Evolutionary conservation across 2,888 invertebrate species (phyloP).

Genomic region (Ornithoptera priamus): DNA sequence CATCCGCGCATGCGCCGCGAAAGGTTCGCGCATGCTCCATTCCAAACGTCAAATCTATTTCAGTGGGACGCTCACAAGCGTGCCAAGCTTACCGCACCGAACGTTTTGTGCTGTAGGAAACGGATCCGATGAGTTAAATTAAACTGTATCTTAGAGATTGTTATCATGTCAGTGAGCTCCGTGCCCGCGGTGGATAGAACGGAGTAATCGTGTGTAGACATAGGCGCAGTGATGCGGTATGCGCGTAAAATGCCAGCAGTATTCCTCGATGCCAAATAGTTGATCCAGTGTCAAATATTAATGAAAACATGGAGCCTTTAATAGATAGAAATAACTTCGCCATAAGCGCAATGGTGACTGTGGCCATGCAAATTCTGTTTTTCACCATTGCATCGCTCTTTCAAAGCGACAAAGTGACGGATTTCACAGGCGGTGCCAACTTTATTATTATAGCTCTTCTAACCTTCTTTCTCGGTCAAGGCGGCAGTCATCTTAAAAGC

Average conservation of each 20-base stretch:
- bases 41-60: constrained; percentile 71
- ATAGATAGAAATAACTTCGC: constrained; percentile 92
- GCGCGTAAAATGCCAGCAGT: constrained; percentile 48
- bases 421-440: constrained; percentile 96
- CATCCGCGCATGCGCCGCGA: constrained; percentile 52
- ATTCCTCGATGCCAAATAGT: constrained; percentile 57
- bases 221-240: constrained; percentile 67
- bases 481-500: constrained; percentile 84
- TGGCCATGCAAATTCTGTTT: constrained; percentile 92
- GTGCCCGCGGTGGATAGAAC: background rate
- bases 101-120: constrained; percentile 37
- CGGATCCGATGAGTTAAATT: constrained; percentile 8
- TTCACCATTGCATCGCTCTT: constrained; percentile 92
- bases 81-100: constrained; percentile 40
- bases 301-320: constrained; percentile 83
- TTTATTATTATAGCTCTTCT: constrained; percentile 93
- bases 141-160: background rate
- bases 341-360: constrained; percentile 91
- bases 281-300: constrained; percentile 53
- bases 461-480: constrained; percentile 92
- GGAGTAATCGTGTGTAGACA: constrained; percentile 34
- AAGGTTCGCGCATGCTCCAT: constrained; percentile 51
- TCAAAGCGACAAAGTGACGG: constrained; percentile 94
- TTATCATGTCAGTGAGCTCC: background rate
- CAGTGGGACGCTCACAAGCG: constrained; percentile 58